Evolutionary conservation across 1,140 invertebrate species (phyloP), one percentile per base, ranked within the genome.

Genomic region (Campoletis sonorensis): DNA sequence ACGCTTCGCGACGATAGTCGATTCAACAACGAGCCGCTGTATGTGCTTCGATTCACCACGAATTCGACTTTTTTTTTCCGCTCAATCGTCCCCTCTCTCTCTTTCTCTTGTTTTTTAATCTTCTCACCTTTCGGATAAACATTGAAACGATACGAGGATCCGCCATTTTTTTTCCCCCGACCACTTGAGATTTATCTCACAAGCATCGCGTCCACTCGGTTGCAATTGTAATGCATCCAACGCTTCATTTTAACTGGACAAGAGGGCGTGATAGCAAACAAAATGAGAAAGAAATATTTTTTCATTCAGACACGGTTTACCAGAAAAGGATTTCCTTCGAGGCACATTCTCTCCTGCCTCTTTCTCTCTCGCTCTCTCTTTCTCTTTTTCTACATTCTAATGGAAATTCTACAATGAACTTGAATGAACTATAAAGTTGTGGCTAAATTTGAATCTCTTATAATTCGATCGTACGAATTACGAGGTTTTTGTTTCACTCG

Each of bases 101-200:
- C 21, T 58, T n/a, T 58, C 64, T 40, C 68, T 37, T 16, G 4
- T 8, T 40, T 33, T 33, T 30, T 40, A 4, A 16, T 10, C 13
- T 40, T 73, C 71, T 73, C 72, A 75, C 72, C 72, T 75, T 75
- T 26, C 49, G 72, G 23, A 54, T 58, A 23, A 72, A 75, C n/a
- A 64, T 64, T 64, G 1, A 26, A 8, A 64, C 23, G 61, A 27
- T 23, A 64, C 4, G 18, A 64, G 23, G 23, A 23, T n/a, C 21
- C 61, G 61, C 61, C n/a, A 26, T 26, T 64, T 64, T 64, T 64
- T 11, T 64, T 64, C 10, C 7, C 23, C 4, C 13, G 61, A 23
- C 61, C 23, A 45, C 21, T 64, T 21, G 18, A n/a, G 51, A 54
- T 54, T 54, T 54, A 54, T 8, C 51, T n/a, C 51, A 1, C 51